These are phyloP conservation scores for Lates japonicus DNA, from an alignment of 2,797 vertebrate species.

Conservation along the genomic window DNA sequence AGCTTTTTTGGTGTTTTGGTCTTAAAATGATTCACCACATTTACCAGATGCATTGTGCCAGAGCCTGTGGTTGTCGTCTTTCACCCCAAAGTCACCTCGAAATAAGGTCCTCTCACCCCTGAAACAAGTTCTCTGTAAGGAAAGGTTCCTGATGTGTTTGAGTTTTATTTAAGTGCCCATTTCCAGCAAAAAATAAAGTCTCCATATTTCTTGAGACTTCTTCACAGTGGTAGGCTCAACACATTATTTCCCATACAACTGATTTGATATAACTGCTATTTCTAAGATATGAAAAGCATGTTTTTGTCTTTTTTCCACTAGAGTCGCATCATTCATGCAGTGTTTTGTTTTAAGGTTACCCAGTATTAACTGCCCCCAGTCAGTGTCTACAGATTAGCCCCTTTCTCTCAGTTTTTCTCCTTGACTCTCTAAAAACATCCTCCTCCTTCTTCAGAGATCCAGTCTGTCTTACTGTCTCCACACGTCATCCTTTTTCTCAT, in stretches of 20 bases:
- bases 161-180: neutral
- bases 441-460: constrained; percentile 18
- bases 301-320: neutral
- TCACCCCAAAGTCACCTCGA: neutral
- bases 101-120: neutral
- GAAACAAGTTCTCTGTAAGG: neutral
- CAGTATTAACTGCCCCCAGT: neutral
- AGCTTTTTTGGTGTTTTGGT: neutral
- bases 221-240: neutral
- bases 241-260: neutral
- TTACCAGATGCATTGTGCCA: neutral
- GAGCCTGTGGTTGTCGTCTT: neutral
- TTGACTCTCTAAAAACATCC: constrained; percentile 7
- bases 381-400: constrained; percentile 6
- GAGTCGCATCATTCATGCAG: neutral
- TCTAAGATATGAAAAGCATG: neutral
- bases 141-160: neutral
- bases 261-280: neutral
- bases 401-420: neutral
- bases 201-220: neutral
- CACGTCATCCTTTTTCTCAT: constrained; percentile 15
- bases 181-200: neutral
- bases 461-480: constrained; percentile 27
- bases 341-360: constrained; percentile 4
- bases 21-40: neutral